These are phyloP conservation scores for Philotrypesis tridentata DNA, from an alignment of 1,140 invertebrate genomes.

Conservation along the genomic window DNA sequence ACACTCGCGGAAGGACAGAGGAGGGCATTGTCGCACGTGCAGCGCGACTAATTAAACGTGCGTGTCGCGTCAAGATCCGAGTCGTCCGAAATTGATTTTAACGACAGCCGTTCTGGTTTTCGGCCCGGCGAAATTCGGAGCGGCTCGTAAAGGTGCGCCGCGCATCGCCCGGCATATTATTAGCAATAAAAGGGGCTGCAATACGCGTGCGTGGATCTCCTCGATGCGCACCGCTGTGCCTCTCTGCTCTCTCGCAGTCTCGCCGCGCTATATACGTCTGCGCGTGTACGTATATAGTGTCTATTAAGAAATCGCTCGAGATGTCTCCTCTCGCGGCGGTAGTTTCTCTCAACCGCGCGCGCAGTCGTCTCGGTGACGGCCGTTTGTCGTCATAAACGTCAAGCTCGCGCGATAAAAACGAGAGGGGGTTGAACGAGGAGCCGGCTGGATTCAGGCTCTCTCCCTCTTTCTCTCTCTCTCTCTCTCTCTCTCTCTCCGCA, in stretches of 20 bases:
- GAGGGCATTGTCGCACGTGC: conserved; percentile 33
- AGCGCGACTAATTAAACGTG: conserved; percentile 43
- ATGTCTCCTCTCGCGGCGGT: background rate
- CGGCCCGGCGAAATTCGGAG: conserved; percentile 31
- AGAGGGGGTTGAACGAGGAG: conserved; percentile 44
- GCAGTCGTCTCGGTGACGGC: conserved; percentile 53
- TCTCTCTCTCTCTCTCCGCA: background rate
- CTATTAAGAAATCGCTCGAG: conserved; percentile 48
- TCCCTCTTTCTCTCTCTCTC: background rate
- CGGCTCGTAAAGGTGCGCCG: conserved; percentile 21
- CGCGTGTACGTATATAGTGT: conserved; percentile 7
- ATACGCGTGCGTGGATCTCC: background rate
- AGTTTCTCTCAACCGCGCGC: background rate
- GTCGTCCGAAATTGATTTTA: conserved; percentile 43
- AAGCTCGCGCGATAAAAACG: conserved; percentile 58
- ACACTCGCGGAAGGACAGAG: conserved; percentile 29
- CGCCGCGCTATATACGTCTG: too few species aligned
- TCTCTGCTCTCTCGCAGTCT: too few species aligned
- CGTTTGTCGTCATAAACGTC: conserved; percentile 65
- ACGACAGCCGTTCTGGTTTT: conserved; percentile 36
- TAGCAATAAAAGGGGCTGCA: conserved; percentile 34
- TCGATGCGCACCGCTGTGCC: too few species aligned
- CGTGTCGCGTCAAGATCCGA: background rate
- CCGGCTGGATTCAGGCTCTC: conserved; percentile 36
- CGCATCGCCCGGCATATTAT: conserved; percentile 5